Evolutionary conservation across 2,113 vertebrate genomes (phyloP).

Genomic region (Gymnocephalus cernua): DNA sequence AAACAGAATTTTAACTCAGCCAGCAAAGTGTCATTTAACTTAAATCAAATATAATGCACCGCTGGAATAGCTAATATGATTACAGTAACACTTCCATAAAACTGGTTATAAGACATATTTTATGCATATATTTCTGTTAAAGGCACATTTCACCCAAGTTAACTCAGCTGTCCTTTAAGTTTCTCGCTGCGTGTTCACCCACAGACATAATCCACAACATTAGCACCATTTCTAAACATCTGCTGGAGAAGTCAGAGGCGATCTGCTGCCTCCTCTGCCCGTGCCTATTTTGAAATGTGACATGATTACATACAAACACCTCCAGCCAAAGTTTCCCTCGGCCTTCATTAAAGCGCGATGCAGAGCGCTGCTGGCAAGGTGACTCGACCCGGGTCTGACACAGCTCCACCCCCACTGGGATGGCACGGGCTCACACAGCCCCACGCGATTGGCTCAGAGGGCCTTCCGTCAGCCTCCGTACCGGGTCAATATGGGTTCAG

Average conservation of each 20-base stretch:
- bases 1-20: not conserved
- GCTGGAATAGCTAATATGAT: not conserved
- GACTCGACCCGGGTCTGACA: constrained; percentile 56
- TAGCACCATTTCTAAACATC: constrained; percentile 81
- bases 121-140: not conserved
- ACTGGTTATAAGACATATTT: not conserved
- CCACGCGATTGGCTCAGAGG: constrained; percentile 64
- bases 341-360: constrained; percentile 73
- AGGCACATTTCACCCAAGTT: constrained; percentile 3
- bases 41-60: not conserved
- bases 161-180: constrained; percentile 27
- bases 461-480: constrained; percentile 50
- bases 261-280: constrained; percentile 61
- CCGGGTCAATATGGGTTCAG: constrained; percentile 58
- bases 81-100: not conserved
- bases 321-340: constrained; percentile 71
- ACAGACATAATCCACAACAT: constrained; percentile 64
- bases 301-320: constrained; percentile 71
- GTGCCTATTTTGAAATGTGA: constrained; percentile 62
- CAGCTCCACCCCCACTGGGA: constrained; percentile 35
- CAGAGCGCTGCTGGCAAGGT: constrained; percentile 80
- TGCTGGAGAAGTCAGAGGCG: constrained; percentile 76
- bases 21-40: not conserved
- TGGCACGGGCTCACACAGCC: not conserved
- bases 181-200: constrained; percentile 38